Evolutionary conservation across 2,888 invertebrate genomes (phyloP).

Genomic region (Meganola albula): DNA sequence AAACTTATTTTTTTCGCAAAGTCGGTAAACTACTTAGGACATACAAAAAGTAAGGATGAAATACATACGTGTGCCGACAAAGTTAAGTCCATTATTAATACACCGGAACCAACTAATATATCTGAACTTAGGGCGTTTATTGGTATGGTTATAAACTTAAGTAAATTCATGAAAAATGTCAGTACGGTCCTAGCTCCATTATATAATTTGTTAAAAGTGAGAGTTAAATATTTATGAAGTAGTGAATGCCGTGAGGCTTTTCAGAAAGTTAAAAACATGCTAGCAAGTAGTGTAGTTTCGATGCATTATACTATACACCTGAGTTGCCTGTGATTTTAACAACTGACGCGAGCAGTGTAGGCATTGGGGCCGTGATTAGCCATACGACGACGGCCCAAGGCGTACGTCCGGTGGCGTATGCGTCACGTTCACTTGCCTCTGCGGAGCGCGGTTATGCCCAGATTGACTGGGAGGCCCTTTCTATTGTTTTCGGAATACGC

Average conservation of each 20-base stretch:
- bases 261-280: too few relatives aligned
- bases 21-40: conserved; percentile 6
- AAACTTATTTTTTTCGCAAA: too few relatives aligned
- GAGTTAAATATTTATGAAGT: conserved; percentile 2
- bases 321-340: neutral
- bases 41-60: conserved; percentile 3
- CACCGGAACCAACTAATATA: conserved; percentile 1
- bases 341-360: too few relatives aligned
- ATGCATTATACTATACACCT: too few relatives aligned
- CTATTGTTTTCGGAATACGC: conserved; percentile 4
- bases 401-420: too few relatives aligned
- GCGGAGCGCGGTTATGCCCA: neutral
- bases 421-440: neutral
- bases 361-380: too few relatives aligned
- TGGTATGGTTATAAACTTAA: conserved; percentile 7
- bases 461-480: conserved; percentile 1
- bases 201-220: conserved; percentile 1
- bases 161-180: conserved; percentile 7
- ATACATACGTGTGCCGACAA: conserved; percentile 7
- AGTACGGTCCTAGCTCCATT: too few relatives aligned
- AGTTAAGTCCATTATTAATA: conserved; percentile 4
- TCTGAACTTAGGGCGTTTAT: conserved; percentile 5
- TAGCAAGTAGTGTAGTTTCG: too few relatives aligned
- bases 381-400: too few relatives aligned
- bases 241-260: too few relatives aligned